A percentile compares a stretch with the other conserved stretches of the same genome.
phyloP scores from a whole-genome alignment of 2,113 vertebrate genomes.

The Empidonax traillii region DNA sequence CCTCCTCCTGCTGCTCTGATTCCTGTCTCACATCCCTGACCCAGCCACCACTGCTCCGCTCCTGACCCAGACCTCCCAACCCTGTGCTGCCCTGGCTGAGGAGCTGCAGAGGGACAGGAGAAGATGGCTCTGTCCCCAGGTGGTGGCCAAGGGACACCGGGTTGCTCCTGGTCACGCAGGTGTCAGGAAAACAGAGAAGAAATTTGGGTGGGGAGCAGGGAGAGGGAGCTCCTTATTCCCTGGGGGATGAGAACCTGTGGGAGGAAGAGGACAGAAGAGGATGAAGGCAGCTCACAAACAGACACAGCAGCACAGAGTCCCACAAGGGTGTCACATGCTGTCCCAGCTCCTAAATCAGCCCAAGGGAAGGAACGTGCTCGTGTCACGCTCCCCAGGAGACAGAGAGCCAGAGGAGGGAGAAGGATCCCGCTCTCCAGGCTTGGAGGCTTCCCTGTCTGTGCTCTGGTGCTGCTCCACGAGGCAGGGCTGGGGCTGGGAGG shows the following conservation, averaged over 20 bases:
- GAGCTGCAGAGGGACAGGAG: neutral
- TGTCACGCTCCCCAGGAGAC: neutral
- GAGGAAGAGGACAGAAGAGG: neutral
- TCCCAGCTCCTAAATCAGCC: neutral
- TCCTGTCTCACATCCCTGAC: no score
- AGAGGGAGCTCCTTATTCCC: neutral
- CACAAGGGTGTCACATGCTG: neutral
- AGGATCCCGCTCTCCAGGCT: neutral
- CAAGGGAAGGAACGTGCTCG: neutral
- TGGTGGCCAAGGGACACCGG: neutral
- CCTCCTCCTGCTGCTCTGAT: neutral
- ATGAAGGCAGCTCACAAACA: neutral
- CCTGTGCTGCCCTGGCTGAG: no score
- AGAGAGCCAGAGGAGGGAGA: neutral
- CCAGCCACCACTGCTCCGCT: neutral
- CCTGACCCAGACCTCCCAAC: neutral
- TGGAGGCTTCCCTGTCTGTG: neutral
- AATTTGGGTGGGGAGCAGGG: neutral
- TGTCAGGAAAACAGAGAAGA: neutral
- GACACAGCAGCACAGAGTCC: neutral
- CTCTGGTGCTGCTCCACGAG: neutral
- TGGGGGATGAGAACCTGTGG: neutral
- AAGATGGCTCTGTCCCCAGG: neutral
- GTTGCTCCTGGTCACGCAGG: neutral
- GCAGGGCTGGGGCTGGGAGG: neutral